Conservation (phyloP, 2,797 vertebrate genomes). For the Vireo griseus region DNA sequence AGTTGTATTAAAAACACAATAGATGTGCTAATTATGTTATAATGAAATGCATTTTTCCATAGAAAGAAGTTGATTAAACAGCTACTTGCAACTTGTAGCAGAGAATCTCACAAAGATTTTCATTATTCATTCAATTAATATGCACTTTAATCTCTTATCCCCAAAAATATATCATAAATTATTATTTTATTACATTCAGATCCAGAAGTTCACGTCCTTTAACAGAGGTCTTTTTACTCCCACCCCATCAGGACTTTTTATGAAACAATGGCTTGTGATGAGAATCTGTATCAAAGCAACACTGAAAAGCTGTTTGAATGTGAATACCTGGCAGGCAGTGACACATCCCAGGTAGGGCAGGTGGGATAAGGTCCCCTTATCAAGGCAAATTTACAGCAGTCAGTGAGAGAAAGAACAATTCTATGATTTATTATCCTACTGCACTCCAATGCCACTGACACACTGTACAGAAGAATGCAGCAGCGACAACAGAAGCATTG, state of each 20-base stretch:
- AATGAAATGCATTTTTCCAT: conserved; percentile 50
- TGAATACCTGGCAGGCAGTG: neutral
- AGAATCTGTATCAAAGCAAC: neutral
- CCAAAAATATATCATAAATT: conserved; percentile 18
- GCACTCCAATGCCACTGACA: neutral
- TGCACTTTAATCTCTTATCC: conserved; percentile 18
- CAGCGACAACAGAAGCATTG: neutral
- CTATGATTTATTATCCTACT: neutral
- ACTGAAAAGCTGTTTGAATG: neutral
- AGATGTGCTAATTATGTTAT: conserved; percentile 46
- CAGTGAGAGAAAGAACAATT: neutral
- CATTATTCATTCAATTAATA: conserved; percentile 50
- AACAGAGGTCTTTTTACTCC: neutral
- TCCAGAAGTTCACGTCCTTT: conserved; percentile 7
- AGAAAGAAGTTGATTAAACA: conserved; percentile 48
- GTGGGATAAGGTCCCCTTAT: neutral
- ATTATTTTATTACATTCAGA: conserved; percentile 4
- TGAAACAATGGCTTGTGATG: conserved; percentile 2
- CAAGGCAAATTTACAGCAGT: neutral
- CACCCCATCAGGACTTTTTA: neutral
- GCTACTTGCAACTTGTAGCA: conserved; percentile 19
- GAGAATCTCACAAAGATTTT: conserved; percentile 21
- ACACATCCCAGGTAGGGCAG: neutral
- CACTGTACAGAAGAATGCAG: neutral
- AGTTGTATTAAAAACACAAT: conserved; percentile 45